Conservation (phyloP, 92 coral and sea anemone genomes). For the Ricordea florida region DNA sequence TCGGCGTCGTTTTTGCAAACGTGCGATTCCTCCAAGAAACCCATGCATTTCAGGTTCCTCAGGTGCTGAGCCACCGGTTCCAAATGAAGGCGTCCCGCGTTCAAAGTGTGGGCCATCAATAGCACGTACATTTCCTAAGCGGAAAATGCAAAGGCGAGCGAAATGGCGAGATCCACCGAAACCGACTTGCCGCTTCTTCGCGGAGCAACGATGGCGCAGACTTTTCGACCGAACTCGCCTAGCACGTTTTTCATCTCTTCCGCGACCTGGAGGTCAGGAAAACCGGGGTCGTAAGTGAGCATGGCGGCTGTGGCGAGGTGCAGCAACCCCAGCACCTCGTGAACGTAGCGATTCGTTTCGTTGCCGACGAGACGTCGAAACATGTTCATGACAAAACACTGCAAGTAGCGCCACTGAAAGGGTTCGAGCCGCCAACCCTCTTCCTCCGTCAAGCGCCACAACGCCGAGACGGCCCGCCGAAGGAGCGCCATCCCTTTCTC, state of each 20-base stretch:
- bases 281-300: not conserved
- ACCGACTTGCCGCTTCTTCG: conserved; percentile 9
- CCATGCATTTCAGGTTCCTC: not conserved
- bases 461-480: not conserved
- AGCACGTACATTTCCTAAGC: not conserved
- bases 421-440: not conserved
- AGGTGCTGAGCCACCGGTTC: not conserved
- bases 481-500: not conserved
- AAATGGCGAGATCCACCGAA: not conserved
- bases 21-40: not conserved
- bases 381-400: not conserved
- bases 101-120: not conserved
- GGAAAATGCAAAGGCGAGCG: not conserved
- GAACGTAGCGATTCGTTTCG: not conserved
- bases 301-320: not conserved
- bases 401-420: conserved; percentile 1
- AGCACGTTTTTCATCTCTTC: not conserved
- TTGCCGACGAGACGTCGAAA: not conserved
- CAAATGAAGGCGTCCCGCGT: not conserved
- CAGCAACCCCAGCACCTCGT: not conserved
- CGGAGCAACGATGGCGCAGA: not conserved
- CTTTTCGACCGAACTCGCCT: not conserved
- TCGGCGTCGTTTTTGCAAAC: not conserved
- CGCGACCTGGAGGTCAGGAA: not conserved
- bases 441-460: not conserved